These are phyloP conservation scores for Pseudoatta argentina DNA, from an alignment of 1,140 invertebrate species.

Conservation along the genomic window DNA sequence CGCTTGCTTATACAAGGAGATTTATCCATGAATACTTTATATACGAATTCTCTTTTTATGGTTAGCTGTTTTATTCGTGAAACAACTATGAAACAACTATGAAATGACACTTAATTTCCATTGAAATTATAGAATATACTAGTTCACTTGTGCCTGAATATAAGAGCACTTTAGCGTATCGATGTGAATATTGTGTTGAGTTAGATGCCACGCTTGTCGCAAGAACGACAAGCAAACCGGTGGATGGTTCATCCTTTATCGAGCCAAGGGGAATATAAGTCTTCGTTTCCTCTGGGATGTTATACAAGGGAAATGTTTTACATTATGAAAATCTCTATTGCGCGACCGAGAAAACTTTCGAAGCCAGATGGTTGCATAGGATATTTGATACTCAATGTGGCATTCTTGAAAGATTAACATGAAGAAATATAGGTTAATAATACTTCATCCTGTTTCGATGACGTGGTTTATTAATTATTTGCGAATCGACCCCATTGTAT, in stretches of 20 bases:
- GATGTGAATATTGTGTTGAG: slow-evolving; percentile 8
- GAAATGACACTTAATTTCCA: neutral
- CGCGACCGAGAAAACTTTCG: slow-evolving; percentile 24
- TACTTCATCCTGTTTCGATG: neutral
- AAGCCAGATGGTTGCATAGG: neutral
- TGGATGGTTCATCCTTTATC: slow-evolving; percentile 45
- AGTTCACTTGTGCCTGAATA: neutral
- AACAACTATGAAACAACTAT: neutral
- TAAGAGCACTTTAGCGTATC: slow-evolving; percentile 1
- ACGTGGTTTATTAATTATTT: neutral
- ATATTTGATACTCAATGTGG: slow-evolving; percentile 37
- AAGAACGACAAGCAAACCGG: neutral
- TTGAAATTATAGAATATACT: neutral
- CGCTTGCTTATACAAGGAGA: neutral
- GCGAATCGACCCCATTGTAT: neutral
- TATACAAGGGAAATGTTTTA: slow-evolving; percentile 44
- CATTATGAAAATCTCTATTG: slow-evolving; percentile 57
- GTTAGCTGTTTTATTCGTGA: neutral
- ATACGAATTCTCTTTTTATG: neutral
- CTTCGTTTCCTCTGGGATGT: slow-evolving; percentile 48
- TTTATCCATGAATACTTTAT: too few relatives aligned
- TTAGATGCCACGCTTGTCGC: neutral
- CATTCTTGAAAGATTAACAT: slow-evolving; percentile 31
- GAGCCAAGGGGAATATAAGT: slow-evolving; percentile 44
- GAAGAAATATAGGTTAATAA: slow-evolving; percentile 24